phyloP scores from a whole-genome alignment of 2,797 vertebrate species.

The Sebastes itinus region DNA sequence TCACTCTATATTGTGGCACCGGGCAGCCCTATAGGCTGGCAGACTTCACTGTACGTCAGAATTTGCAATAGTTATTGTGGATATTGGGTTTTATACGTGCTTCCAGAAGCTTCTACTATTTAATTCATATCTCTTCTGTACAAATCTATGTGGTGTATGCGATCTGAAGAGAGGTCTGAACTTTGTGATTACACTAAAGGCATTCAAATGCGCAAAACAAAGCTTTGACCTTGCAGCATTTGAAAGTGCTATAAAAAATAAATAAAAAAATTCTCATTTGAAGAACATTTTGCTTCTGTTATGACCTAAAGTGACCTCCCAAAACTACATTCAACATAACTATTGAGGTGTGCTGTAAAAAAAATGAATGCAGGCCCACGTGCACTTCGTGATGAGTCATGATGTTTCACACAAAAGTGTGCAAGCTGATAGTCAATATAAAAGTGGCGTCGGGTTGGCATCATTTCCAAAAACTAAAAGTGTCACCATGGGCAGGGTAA shows the following conservation, averaged over 20 bases:
- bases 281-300: background rate
- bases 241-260: background rate
- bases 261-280: background rate
- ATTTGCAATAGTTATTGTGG: conserved; percentile 44
- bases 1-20: conserved; percentile 72
- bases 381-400: conserved; percentile 72
- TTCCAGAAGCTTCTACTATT: conserved; percentile 31
- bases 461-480: conserved; percentile 13
- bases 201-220: background rate
- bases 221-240: background rate
- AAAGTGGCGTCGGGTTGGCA: conserved; percentile 36
- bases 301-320: conserved; percentile 29
- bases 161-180: background rate
- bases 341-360: conserved; percentile 44
- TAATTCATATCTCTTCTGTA: conserved; percentile 3
- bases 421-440: conserved; percentile 59
- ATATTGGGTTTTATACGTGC: conserved; percentile 9
- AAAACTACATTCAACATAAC: conserved; percentile 35
- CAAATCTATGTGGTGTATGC: background rate
- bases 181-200: background rate
- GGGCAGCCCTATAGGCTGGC: conserved; percentile 45
- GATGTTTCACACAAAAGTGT: conserved; percentile 65
- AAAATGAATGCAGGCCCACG: conserved; percentile 52
- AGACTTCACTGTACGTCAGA: conserved; percentile 43
- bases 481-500: conserved; percentile 74